A percentile compares a stretch with the other conserved stretches of the same genome.
Conservation (phyloP, 2,797 vertebrate species). For the Liparis tanakae region DNA sequence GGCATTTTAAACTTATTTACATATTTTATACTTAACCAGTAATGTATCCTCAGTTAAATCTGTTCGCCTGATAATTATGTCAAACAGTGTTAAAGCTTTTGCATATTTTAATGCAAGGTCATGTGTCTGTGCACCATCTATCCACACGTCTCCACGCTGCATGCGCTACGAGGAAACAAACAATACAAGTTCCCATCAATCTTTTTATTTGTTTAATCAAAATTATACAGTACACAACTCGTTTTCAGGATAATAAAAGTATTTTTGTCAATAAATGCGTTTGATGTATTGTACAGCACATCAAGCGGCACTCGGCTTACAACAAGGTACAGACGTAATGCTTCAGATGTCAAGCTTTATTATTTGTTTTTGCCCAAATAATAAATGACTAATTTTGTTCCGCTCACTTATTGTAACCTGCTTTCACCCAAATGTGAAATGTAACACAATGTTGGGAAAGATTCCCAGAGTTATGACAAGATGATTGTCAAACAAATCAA, state of each 20-base stretch:
- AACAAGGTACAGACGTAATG: not conserved
- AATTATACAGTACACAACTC: conserved; percentile 22
- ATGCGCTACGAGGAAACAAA: conserved; percentile 33
- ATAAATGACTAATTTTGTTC: not conserved
- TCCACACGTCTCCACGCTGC: conserved; percentile 32
- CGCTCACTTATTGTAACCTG: not conserved
- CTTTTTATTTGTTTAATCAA: conserved; percentile 42
- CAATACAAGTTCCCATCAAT: not conserved
- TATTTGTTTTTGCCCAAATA: not conserved
- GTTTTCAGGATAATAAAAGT: conserved; percentile 51
- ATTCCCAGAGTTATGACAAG: not conserved
- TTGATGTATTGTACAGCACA: conserved; percentile 29
- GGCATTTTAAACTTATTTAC: conserved; percentile 46
- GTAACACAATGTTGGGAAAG: not conserved
- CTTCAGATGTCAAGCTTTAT: not conserved
- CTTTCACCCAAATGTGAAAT: not conserved
- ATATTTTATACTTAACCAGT: conserved; percentile 28
- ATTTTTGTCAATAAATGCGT: conserved; percentile 65
- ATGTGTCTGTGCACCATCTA: not conserved
- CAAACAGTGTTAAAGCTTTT: conserved; percentile 66
- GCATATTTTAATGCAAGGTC: conserved; percentile 25
- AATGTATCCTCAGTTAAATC: conserved; percentile 29
- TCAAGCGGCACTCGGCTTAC: conserved; percentile 1
- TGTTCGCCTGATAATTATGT: conserved; percentile 50
- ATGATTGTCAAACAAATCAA: not conserved